Conservation (phyloP, 2,113 vertebrate species). For the Onychostoma macrolepis region DNA sequence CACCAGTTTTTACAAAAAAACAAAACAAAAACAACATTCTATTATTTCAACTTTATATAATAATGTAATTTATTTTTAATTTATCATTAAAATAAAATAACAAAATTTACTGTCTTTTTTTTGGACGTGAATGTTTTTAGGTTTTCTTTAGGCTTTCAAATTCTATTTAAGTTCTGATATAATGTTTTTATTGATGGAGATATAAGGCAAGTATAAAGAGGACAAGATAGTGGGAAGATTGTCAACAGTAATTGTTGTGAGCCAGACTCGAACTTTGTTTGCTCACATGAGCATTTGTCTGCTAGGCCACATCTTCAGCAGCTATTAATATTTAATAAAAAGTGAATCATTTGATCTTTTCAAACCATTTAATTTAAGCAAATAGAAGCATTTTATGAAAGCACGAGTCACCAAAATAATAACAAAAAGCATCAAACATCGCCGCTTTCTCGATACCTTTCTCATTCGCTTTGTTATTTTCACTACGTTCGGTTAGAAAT, state of each 20-base stretch:
- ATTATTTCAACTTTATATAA: background rate
- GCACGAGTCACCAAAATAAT: background rate
- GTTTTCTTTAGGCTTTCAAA: background rate
- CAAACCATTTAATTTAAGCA: background rate
- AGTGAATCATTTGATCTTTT: background rate
- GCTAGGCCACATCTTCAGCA: background rate
- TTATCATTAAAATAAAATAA: background rate
- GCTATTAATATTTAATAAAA: background rate
- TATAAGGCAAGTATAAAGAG: background rate
- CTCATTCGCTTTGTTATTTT: conserved; percentile 2
- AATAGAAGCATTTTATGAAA: background rate
- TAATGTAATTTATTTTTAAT: background rate
- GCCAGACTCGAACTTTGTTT: background rate
- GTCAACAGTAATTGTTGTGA: background rate
- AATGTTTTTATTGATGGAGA: background rate
- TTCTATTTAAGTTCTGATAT: background rate
- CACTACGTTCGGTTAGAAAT: background rate
- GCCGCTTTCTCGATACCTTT: background rate
- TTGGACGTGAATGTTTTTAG: background rate
- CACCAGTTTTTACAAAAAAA: background rate
- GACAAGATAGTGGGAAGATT: background rate
- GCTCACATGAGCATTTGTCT: background rate
- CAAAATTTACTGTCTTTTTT: background rate
- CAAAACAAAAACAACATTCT: too few species aligned
- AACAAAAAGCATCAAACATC: background rate